Base-by-base conservation (phyloP, 2,888 invertebrate genomes). In the Dryadula phaetusa region DNA sequence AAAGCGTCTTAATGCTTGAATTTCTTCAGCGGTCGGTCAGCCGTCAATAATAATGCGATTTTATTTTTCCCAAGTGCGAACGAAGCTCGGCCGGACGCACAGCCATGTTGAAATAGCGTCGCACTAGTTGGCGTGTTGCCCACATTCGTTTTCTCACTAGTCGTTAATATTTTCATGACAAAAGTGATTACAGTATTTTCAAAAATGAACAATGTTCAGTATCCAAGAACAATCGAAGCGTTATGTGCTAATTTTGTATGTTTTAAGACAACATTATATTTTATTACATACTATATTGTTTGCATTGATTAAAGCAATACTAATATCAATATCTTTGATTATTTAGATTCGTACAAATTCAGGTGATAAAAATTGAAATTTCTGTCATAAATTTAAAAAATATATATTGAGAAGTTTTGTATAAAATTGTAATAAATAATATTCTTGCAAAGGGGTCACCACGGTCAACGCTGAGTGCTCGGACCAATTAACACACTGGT, bases 101-200 rank as follows among this genome's bases (percentile, higher is more conserved):
- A 74, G 76, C 77, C 73, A 81, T 83, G 85, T 86, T 80, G 84
- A 87, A 89, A 90, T 84, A 83, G 79, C 79, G 83, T 79, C 80
- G 80, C 80, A 80, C 82, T 75, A 81, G 73, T 87, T 90, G 91
- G 91, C 90, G 74, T 63, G 58, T 72, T 75, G 88, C 90, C 90
- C 86, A 82, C 81, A 82, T 84, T 82, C 84, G 82, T 86, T 86
- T 86, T 83, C 83, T 79, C 78, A 76, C 76, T 76, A 77, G 70
- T 64, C 72, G 72, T 73, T 75, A 73, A 78, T 75, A 77, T 77
- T 77, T 78, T 75, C 72, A 76, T 74, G 75, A 74, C 73, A 77
- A 73, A 76, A 74, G 60, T 66, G 69, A 76, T 74, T 72, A 69
- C 68, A 61, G 70, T 73, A 70, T 76, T 74, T 73, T 72, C 70